These are phyloP conservation scores for Cyaniris semiargus DNA, from an alignment of 2,888 invertebrate genomes.

Conservation along the genomic window DNA sequence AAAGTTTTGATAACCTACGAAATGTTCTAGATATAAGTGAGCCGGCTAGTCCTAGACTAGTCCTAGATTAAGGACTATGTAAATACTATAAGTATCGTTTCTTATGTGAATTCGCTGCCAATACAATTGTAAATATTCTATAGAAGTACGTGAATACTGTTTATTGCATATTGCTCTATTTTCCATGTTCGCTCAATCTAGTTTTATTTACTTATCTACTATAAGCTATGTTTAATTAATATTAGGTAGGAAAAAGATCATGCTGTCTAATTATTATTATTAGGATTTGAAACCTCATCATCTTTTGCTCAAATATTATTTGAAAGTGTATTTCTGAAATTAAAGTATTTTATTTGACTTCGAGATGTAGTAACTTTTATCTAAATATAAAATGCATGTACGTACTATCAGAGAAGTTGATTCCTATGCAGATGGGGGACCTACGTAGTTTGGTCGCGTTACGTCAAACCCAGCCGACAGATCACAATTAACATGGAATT, in stretches of 20 bases:
- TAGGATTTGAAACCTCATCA: too few species aligned
- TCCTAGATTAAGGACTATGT: not conserved
- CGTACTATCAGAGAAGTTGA: too few species aligned
- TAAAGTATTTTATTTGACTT: too few species aligned
- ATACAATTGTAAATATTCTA: conserved; percentile 29
- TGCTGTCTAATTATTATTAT: too few species aligned
- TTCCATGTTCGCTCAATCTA: conserved; percentile 5
- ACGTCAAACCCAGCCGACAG: too few species aligned
- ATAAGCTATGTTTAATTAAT: not conserved
- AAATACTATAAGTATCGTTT: conserved; percentile 25
- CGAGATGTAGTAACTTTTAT: too few species aligned
- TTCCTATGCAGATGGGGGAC: too few species aligned
- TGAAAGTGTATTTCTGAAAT: not conserved
- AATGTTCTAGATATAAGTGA: not conserved
- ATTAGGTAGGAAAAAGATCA: not conserved
- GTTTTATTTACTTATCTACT: not conserved
- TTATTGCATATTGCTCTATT: not conserved
- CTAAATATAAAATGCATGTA: too few species aligned
- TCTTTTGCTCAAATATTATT: too few species aligned
- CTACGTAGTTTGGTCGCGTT: too few species aligned
- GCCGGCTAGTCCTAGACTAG: conserved; percentile 25
- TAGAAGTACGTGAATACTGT: not conserved
- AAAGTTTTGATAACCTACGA: conserved; percentile 1
- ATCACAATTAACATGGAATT: too few species aligned
- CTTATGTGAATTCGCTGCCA: conserved; percentile 30